These are phyloP conservation scores for Cepaea hortensis DNA, from an alignment of 2,888 invertebrate genomes.

Conservation along the genomic window DNA sequence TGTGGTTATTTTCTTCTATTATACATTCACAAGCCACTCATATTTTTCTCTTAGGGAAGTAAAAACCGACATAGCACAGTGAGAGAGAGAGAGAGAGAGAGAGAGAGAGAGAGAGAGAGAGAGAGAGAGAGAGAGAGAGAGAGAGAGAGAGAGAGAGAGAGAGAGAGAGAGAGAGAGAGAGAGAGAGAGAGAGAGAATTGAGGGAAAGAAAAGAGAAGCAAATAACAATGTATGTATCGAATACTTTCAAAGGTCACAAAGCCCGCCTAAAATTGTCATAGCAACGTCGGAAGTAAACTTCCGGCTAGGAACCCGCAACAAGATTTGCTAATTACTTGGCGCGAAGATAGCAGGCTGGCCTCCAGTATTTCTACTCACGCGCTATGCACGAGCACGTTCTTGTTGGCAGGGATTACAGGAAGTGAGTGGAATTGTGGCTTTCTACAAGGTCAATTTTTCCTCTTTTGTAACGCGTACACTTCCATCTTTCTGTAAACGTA, in stretches of 20 bases:
- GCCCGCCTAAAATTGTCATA: conserved; percentile 37
- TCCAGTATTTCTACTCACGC: conserved; percentile 11
- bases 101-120: not conserved
- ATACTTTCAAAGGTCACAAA: not conserved
- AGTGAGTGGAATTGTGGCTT: conserved; percentile 24
- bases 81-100: not conserved
- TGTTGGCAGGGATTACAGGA: conserved; percentile 36
- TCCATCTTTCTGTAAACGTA: not conserved
- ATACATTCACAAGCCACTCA: too few relatives aligned
- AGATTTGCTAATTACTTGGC: conserved; percentile 46
- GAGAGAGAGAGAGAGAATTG: not conserved
- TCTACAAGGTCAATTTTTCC: conserved; percentile 22
- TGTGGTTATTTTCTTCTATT: too few relatives aligned
- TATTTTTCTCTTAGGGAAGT: too few relatives aligned
- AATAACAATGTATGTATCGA: not conserved
- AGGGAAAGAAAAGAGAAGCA: not conserved
- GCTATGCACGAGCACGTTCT: conserved; percentile 42
- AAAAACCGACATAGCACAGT: not conserved
- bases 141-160: not conserved
- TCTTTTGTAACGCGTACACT: not conserved
- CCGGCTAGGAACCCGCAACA: conserved; percentile 39
- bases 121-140: not conserved
- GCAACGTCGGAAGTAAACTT: conserved; percentile 47
- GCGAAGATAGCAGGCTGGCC: conserved; percentile 13
- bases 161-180: not conserved